Evolutionary conservation across 2,888 invertebrate species (phyloP).

Genomic region (Acronicta alni): DNA sequence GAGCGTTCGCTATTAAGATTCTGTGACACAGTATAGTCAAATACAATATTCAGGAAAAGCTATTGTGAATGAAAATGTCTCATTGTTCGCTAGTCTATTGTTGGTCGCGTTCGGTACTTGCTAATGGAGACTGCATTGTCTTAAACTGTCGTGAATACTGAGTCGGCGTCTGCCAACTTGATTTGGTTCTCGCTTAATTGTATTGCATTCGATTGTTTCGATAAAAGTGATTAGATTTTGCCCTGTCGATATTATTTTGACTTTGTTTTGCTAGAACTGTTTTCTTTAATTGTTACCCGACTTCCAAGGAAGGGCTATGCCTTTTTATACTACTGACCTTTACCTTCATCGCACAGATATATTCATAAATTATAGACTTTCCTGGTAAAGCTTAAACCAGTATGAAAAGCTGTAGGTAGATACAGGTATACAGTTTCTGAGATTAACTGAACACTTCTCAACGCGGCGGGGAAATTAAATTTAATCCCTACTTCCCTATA

Average conservation of each 20-base stretch:
- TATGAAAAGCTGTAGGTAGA: too few species aligned
- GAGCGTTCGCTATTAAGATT: conserved; percentile 71
- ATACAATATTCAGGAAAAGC: conserved; percentile 86
- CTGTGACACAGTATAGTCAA: conserved; percentile 80
- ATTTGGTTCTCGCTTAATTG: conserved; percentile 54
- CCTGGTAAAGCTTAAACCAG: too few species aligned
- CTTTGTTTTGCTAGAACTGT: background rate
- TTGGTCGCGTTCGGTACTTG: conserved; percentile 77
- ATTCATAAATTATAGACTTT: too few species aligned
- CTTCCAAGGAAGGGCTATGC: too few species aligned
- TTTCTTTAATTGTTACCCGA: too few species aligned
- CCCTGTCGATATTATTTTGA: conserved; percentile 29
- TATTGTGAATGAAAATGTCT: conserved; percentile 83
- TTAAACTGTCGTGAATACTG: conserved; percentile 68
- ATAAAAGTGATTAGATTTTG: conserved; percentile 33
- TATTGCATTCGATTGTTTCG: conserved; percentile 45
- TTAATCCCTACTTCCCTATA: too few species aligned
- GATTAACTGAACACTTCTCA: too few species aligned
- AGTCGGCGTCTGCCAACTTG: conserved; percentile 63
- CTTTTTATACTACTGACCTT: too few species aligned
- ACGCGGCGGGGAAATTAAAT: too few species aligned
- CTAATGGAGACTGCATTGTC: conserved; percentile 86
- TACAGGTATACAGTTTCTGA: too few species aligned
- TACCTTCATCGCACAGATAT: too few species aligned
- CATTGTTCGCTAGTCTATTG: conserved; percentile 82